These are phyloP conservation scores for Epinotia brunnichana DNA, from an alignment of 2,888 invertebrate genomes.

Conservation along the genomic window DNA sequence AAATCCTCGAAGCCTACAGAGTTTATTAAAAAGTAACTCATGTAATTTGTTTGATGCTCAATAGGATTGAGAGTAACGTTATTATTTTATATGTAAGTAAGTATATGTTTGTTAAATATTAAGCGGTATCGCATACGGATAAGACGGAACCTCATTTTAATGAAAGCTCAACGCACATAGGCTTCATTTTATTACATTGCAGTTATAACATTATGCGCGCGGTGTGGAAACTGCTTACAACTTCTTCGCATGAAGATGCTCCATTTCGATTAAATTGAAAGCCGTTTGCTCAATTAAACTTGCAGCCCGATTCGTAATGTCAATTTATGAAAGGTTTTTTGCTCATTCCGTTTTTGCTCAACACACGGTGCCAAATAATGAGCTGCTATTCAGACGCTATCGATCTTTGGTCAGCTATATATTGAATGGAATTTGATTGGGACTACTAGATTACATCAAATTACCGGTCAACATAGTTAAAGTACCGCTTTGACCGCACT, in stretches of 20 bases:
- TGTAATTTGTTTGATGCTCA: no score
- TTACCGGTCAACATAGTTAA: conserved; percentile 45
- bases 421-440: conserved; percentile 53
- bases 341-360: conserved; percentile 50
- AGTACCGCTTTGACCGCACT: conserved; percentile 36
- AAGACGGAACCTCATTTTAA: conserved; percentile 3
- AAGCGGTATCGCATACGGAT: background rate
- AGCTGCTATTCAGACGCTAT: conserved; percentile 52
- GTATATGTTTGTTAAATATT: no score
- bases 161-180: background rate
- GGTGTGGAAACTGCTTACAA: conserved; percentile 23
- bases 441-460: conserved; percentile 47
- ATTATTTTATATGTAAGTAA: no score
- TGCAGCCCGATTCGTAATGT: conserved; percentile 36
- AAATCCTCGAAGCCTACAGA: no score
- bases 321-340: conserved; percentile 48
- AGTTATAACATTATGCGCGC: conserved; percentile 20
- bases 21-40: no score
- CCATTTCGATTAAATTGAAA: conserved; percentile 44
- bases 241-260: conserved; percentile 39
- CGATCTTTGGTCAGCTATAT: conserved; percentile 48
- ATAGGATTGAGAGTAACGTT: no score
- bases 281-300: conserved; percentile 37
- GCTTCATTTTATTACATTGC: conserved; percentile 3
- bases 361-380: conserved; percentile 47